Evolutionary conservation across 1,140 invertebrate species (phyloP).

Genomic region (Phortica variegata): DNA sequence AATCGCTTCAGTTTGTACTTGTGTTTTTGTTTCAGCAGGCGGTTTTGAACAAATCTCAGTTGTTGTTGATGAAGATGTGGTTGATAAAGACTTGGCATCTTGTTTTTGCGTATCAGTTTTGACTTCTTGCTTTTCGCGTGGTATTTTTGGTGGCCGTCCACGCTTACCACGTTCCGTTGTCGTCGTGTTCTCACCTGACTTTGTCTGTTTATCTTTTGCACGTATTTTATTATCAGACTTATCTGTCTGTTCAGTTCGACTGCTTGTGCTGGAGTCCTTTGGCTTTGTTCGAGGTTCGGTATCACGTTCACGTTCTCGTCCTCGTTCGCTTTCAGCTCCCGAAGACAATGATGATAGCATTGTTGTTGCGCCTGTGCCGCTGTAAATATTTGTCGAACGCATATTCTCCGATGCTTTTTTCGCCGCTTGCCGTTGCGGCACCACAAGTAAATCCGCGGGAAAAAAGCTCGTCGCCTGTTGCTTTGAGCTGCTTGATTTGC

Average conservation of each 20-base stretch:
- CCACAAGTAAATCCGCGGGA: slow-evolving; percentile 76
- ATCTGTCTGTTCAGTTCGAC: slow-evolving; percentile 22
- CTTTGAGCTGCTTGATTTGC: slow-evolving; percentile 17
- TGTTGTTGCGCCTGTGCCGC: slow-evolving; percentile 19
- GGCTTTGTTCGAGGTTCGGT: not conserved
- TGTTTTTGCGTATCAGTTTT: slow-evolving; percentile 4
- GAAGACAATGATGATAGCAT: slow-evolving; percentile 27
- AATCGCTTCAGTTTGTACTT: too few relatives aligned
- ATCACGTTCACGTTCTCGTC: slow-evolving; percentile 19
- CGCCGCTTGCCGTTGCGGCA: slow-evolving; percentile 87
- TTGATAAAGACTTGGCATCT: slow-evolving; percentile 20
- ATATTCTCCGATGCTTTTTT: slow-evolving; percentile 89
- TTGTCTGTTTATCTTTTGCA: slow-evolving; percentile 30
- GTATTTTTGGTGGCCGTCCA: slow-evolving; percentile 38
- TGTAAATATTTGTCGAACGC: slow-evolving; percentile 62
- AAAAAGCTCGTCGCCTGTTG: slow-evolving; percentile 47
- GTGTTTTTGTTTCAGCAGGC: slow-evolving; percentile 7
- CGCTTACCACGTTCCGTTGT: slow-evolving; percentile 40
- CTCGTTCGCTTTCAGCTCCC: slow-evolving; percentile 25
- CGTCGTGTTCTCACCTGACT: slow-evolving; percentile 21
- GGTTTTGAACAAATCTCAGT: too few relatives aligned
- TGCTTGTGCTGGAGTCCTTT: slow-evolving; percentile 17
- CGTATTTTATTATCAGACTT: slow-evolving; percentile 19
- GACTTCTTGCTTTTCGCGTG: slow-evolving; percentile 5
- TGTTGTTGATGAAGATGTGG: not conserved